phyloP scores from a whole-genome alignment of 2,888 invertebrate genomes.

The Azorinus chamasolen region DNA sequence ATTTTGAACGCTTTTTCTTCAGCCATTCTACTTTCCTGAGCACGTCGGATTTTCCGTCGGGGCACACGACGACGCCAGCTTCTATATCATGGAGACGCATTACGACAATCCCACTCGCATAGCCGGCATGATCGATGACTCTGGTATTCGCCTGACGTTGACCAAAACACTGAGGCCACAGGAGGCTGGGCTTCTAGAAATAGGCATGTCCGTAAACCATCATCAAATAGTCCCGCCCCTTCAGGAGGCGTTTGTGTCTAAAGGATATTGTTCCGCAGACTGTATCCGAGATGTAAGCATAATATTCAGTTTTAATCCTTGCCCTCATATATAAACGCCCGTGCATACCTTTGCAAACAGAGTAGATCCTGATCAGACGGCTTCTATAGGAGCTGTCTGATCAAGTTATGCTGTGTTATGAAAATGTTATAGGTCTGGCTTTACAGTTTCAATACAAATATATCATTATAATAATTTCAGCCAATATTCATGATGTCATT shows the following conservation, averaged over 20 bases:
- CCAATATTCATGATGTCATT: too few species aligned
- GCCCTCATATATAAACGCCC: too few species aligned
- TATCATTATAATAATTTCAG: too few species aligned
- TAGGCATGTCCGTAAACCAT: slow-evolving; percentile 90
- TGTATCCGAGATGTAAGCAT: slow-evolving; percentile 91
- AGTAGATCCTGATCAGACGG: too few species aligned
- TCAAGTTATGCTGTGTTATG: too few species aligned
- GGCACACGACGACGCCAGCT: slow-evolving; percentile 90
- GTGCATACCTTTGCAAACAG: too few species aligned
- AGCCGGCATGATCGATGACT: slow-evolving; percentile 86
- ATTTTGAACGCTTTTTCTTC: too few species aligned
- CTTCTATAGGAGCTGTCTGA: too few species aligned
- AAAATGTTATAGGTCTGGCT: too few species aligned
- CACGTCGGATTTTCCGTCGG: slow-evolving; percentile 93
- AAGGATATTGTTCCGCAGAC: slow-evolving; percentile 93
- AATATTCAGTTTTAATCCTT: too few species aligned
- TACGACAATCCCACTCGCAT: slow-evolving; percentile 92
- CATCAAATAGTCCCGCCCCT: slow-evolving; percentile 91
- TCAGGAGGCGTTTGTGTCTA: slow-evolving; percentile 92
- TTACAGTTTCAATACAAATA: too few species aligned
- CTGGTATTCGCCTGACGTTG: slow-evolving; percentile 92
- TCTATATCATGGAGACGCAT: slow-evolving; percentile 96
- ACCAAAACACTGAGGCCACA: slow-evolving; percentile 91
- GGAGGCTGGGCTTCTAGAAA: slow-evolving; percentile 92
- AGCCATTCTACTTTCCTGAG: slow-evolving; percentile 76